Evolutionary conservation across 2,113 vertebrate species (phyloP), one percentile per base, ranked within the genome.

Genomic region (Equus przewalskii): DNA sequence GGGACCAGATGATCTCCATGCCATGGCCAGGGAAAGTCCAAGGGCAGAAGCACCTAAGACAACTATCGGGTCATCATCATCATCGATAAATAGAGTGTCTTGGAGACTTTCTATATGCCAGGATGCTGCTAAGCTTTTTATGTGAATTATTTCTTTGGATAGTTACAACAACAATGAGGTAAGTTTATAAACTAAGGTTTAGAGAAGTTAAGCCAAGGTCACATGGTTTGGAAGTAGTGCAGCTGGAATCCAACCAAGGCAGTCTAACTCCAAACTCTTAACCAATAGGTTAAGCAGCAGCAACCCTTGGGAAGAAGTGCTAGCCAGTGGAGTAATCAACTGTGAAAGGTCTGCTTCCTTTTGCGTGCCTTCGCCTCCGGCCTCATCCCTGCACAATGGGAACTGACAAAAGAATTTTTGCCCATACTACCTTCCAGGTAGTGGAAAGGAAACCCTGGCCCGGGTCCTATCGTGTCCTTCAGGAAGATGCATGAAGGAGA

Each of bases 131-230:
- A n/a, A 15, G 44, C 6, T 44, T 96, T 87, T 91, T 62, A 44
- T 49, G 19, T 21, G 1, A 18, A 78, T 94, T 46, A 2, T 86
- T 78, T 79, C 12, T 70, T 84, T 75, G n/a, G 8, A 9, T 62
- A 44, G 24, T 73, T n/a, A 62, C 70, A 92, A 64, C 58, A 76
- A 36, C 21, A 18, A 76, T 6, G 16, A 65, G 41, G 36, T 70
- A 79, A 89, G 46, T 81, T 75, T 75, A 16, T 64, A 80, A 95
- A 79, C n/a, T 2, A 72, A 97, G 56, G 51, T 64, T 54, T 62
- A 86, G 36, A 60, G 15, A 83, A 44, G 33, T 41, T 64, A 64
- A 58, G 64, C 24, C 44, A 5, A 33, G n/a, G 24, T 60, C 65
- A 62, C 62, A 4, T 9, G 6, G 18, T 41, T 89, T 80, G 24